Base-by-base conservation (phyloP, 2,113 vertebrate species). In the Sander lucioperca region DNA sequence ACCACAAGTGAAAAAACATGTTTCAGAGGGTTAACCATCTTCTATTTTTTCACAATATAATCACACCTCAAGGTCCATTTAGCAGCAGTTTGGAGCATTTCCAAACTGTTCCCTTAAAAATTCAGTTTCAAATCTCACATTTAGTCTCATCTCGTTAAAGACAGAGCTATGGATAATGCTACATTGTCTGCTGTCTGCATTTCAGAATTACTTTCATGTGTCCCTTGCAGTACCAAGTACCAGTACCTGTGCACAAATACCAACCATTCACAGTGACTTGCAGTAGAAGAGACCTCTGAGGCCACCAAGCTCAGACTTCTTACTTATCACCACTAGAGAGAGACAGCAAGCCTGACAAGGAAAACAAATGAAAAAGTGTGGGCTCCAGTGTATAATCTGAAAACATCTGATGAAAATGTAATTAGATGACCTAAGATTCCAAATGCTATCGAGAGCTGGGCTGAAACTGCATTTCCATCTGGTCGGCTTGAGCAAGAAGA, bases 261-360 rank as follows among this genome's bases (percentile, higher is more conserved):
- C 54, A 33, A 15, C 16, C 12, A n/a, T 14, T 18, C 18, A 21
- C 64, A 11, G 39, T 23, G 43, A 71, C 51, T 43, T 33, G 23
- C 25, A 57, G 64, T 33, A 18, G 6, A 25, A 48, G n/a, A 73
- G 65, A 27, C 61, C 64, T 43, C 4, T 3, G 33, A 30, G 54
- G 54, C 54, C 15, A 65, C 25, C 7, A 6, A 64, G 62, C 18
- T 76, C 14, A 21, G 68, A 18, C 80, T 85, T 88, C 54, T 87
- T 57, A 51, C 61, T 4, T 33, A 10, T 72, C 76, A 62, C 81
- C 92, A 91, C 92, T 89, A 93, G 92, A 88, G 93, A 89, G 91
- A 80, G 91, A 88, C 83, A 88, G 82, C 62, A 73, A 88, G 53
- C 85, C 89, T 86, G 71, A 79, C 71, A 84, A 81, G 74, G 25